A percentile compares a stretch with the other conserved stretches of the same genome.
Conservation (phyloP, 2,888 invertebrate species). For the Tipula unca region DNA sequence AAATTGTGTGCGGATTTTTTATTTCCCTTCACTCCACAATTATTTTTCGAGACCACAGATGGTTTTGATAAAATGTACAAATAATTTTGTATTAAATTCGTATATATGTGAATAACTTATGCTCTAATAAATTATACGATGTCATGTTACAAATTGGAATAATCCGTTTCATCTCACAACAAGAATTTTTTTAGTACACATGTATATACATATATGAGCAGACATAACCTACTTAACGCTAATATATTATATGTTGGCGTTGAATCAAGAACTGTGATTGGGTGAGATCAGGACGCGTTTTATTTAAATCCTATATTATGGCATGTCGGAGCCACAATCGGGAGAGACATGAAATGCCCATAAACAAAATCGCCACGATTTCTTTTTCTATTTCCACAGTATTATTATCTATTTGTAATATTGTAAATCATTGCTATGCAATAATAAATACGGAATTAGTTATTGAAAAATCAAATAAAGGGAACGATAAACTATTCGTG, state of each 20-base stretch:
- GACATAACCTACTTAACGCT: background rate
- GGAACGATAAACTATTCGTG: no score
- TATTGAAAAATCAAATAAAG: no score
- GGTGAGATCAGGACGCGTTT: no score
- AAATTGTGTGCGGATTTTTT: background rate
- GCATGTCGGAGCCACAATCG: no score
- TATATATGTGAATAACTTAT: background rate
- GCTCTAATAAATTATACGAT: background rate
- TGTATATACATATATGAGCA: background rate
- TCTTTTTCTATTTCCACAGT: no score
- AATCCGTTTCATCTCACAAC: background rate
- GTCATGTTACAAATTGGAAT: constrained; percentile 8
- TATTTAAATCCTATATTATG: no score
- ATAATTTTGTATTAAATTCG: background rate
- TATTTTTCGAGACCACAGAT: background rate
- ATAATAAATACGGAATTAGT: no score
- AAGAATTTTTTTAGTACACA: background rate
- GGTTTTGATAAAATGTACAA: background rate
- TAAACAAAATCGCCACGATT: no score
- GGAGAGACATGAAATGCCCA: no score
- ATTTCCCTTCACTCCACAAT: no score
- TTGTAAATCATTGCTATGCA: no score
- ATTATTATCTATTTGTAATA: no score
- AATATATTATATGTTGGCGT: background rate
- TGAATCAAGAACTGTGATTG: background rate